Base-by-base conservation (phyloP, 2,797 vertebrate species). In the Enteromius treurensis region DNA sequence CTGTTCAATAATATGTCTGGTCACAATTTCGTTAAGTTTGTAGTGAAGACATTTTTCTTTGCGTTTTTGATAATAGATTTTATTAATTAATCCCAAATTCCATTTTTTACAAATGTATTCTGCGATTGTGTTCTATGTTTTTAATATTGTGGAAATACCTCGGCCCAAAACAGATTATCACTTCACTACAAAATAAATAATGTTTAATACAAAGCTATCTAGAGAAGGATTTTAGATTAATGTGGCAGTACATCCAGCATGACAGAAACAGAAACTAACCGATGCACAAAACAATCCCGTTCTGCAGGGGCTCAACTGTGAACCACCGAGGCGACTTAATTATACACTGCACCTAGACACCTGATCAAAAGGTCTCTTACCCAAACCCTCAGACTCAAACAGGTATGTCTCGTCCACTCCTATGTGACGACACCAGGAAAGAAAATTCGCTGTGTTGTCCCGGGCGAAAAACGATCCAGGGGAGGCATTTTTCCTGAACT, bases 401-500 rank as follows among this genome's bases (percentile, higher is more conserved):
- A 98, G 94, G 79, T 96, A 99, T 0, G 97, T 97, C 83, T 97
- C 97, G 78, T 98, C 97, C 73, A 99, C 96, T 0, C 97, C 97
- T 75, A 98, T 85, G 40, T 91, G 90, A 37, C 96, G 94, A 82
- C 98, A 99, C 98, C 98, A 99, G 77, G 96, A 92, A 85, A 99
- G 96, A 93, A 99, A 99, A 94, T 99, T 99, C 0, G 98, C 97
- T 0, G 98, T 98, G 89, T 99, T 99, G 91, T 99, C 98, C 21
- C 97, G 96, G 71, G 98, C 97, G 85, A 99, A 99, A 92, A 99
- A 99, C 8, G 98, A 99, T 23, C 98, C 96, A 0, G 98, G 95
- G 5, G 97, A 95, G 71, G 98, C 98, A 60, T 96, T 95, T 70
- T 93, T 95, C 92, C 97, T 99, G 89, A 96, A 99, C 0, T 95